A percentile compares a stretch with the other conserved stretches of the same genome.
Conservation (phyloP, 2,888 invertebrate species). For the Microplitis manilae region DNA sequence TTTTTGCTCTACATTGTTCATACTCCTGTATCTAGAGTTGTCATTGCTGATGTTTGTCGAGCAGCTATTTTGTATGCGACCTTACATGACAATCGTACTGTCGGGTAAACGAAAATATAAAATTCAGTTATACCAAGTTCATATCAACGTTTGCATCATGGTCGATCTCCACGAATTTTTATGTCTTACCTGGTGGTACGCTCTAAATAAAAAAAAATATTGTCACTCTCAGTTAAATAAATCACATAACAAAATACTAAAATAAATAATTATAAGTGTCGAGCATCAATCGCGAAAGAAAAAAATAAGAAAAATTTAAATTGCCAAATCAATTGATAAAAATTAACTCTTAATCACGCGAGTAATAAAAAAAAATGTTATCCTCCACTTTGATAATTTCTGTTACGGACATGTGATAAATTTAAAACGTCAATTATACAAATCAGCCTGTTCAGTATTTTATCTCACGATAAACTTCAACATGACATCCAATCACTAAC, state of each 20-base stretch:
- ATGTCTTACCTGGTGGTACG: constrained; percentile 56
- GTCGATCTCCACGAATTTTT: constrained; percentile 58
- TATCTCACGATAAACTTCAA: not conserved
- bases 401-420: constrained; percentile 8
- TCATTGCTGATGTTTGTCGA: not conserved
- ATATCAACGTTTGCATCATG: constrained; percentile 51
- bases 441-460: not conserved
- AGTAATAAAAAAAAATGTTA: constrained; percentile 18
- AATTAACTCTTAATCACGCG: too few relatives aligned
- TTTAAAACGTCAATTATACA: constrained; percentile 21
- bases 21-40: constrained; percentile 27
- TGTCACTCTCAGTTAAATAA: too few relatives aligned
- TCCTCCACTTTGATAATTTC: constrained; percentile 37
- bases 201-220: not conserved
- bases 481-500: not conserved
- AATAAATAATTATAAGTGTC: too few relatives aligned
- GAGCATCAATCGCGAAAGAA: too few relatives aligned
- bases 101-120: constrained; percentile 43
- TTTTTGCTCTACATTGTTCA: constrained; percentile 37
- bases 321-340: too few relatives aligned
- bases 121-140: constrained; percentile 48
- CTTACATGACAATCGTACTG: constrained; percentile 10
- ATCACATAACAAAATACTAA: too few relatives aligned
- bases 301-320: too few relatives aligned
- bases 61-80: not conserved